Evolutionary conservation across 2,797 vertebrate genomes (phyloP).

Genomic region (Gymnodraco acuticeps): DNA sequence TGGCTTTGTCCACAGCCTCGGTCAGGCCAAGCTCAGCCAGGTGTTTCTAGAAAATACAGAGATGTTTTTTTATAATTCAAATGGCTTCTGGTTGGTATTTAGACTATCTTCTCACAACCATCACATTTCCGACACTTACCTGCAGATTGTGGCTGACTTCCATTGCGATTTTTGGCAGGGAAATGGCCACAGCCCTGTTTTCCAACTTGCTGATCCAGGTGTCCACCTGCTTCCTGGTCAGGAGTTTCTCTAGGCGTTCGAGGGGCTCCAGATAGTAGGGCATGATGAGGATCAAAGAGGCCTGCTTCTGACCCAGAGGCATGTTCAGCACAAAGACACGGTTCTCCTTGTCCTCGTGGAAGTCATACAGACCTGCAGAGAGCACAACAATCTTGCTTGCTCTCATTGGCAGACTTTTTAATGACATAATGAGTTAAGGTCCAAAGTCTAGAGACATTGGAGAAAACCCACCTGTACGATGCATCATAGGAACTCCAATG

Average conservation of each 20-base stretch:
- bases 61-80: background rate
- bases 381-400: background rate
- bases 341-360: constrained; percentile 90
- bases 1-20: constrained; percentile 95
- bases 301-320: constrained; percentile 94
- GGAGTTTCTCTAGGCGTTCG: constrained; percentile 92
- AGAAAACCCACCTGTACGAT: constrained; percentile 90
- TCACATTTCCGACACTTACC: constrained; percentile 65
- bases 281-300: constrained; percentile 95
- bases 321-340: constrained; percentile 90
- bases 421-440: constrained; percentile 27
- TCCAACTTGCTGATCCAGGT: constrained; percentile 91
- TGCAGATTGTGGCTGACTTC: constrained; percentile 88
- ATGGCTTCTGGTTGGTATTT: background rate
- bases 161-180: constrained; percentile 89
- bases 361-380: constrained; percentile 91
- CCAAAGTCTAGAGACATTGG: background rate
- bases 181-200: constrained; percentile 92
- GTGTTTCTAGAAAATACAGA: constrained; percentile 88
- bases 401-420: constrained; percentile 3
- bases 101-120: background rate
- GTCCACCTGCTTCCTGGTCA: constrained; percentile 93
- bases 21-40: constrained; percentile 93
- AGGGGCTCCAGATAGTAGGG: constrained; percentile 93
- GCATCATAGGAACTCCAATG: constrained; percentile 94